A percentile compares a stretch with the other conserved stretches of the same genome.
Conservation (phyloP, 2,113 vertebrate genomes). For the Rhineura floridana region DNA sequence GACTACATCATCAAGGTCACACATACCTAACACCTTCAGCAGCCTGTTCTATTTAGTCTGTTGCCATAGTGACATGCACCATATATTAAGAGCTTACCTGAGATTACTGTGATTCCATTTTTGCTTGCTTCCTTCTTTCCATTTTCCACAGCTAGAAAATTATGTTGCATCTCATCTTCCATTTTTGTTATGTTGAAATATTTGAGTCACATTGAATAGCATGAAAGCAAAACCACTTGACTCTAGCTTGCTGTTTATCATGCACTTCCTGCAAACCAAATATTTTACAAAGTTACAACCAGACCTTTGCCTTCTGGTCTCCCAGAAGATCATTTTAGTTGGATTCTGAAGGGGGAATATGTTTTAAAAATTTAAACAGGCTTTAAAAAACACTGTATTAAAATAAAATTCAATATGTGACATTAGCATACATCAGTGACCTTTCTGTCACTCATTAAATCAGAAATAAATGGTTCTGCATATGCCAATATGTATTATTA, state of each 20-base stretch:
- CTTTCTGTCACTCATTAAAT: slow-evolving; percentile 16
- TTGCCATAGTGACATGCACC: neutral
- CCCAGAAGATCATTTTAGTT: slow-evolving; percentile 11
- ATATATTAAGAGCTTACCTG: slow-evolving; percentile 13
- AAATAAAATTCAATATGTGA: slow-evolving; percentile 32
- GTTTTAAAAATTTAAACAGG: neutral
- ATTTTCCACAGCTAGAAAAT: slow-evolving; percentile 9
- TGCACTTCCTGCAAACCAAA: neutral
- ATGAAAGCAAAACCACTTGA: neutral
- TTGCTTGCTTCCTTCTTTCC: slow-evolving; percentile 24
- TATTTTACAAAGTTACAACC: slow-evolving; percentile 8
- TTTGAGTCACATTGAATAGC: slow-evolving; percentile 13
- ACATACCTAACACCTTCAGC: neutral
- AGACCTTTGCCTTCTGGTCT: neutral
- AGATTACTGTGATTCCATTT: neutral
- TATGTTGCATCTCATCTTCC: neutral
- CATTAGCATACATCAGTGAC: neutral
- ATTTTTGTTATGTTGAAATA: neutral
- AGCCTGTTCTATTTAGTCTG: slow-evolving; percentile 1
- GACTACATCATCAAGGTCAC: neutral
- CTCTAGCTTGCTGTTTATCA: neutral
- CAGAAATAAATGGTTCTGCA: neutral
- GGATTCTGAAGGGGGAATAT: slow-evolving; percentile 1
- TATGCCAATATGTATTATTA: neutral
- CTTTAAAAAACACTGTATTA: neutral